phyloP scores from a whole-genome alignment of 1,140 invertebrate genomes.

The Leucophenga varia region DNA sequence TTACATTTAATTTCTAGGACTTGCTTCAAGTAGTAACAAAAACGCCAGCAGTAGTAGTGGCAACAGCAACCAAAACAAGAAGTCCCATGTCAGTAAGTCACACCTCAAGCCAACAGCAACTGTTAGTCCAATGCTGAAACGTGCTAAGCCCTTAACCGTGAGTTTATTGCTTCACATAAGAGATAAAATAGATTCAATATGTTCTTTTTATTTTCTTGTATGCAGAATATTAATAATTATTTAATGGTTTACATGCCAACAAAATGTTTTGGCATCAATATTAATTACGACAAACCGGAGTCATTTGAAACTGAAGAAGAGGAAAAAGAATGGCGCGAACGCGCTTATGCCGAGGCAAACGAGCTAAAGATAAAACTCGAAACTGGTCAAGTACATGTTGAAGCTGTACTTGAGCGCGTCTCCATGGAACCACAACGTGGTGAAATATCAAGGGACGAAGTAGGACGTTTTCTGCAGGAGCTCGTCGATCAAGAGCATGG shows the following conservation, averaged over 20 bases:
- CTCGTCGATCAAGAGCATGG: constrained; percentile 47
- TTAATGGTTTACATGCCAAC: constrained; percentile 62
- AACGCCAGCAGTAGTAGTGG: too few relatives aligned
- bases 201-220: background rate
- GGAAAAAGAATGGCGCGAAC: constrained; percentile 63
- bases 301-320: constrained; percentile 59
- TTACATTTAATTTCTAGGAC: background rate
- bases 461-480: constrained; percentile 37
- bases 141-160: constrained; percentile 5
- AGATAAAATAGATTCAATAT: background rate
- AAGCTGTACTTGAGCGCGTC: constrained; percentile 62
- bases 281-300: constrained; percentile 58
- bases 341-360: constrained; percentile 60
- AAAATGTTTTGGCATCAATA: constrained; percentile 64
- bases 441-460: constrained; percentile 41
- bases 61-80: constrained; percentile 17
- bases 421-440: constrained; percentile 59
- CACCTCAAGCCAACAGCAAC: constrained; percentile 43
- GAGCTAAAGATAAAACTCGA: constrained; percentile 57
- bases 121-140: constrained; percentile 38
- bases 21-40: background rate
- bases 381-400: constrained; percentile 62
- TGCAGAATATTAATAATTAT: constrained; percentile 44
- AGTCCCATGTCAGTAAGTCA: constrained; percentile 20
- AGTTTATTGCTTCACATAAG: background rate